Conservation (phyloP, 1,140 invertebrate species). For the Temnothorax longispinosus region DNA sequence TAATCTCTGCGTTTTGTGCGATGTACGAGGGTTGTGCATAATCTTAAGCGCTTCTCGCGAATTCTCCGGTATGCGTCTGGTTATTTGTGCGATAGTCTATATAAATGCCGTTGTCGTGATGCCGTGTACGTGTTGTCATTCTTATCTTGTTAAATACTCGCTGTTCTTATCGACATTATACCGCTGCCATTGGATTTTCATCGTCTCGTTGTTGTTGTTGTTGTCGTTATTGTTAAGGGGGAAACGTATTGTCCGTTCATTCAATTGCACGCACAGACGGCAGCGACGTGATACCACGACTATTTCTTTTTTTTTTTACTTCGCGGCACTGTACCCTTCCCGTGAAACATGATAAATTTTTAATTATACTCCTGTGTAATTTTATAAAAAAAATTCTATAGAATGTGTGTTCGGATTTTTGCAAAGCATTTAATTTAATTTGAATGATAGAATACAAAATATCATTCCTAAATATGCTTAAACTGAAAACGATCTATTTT, state of each 20-base stretch:
- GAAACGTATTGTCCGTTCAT: slow-evolving; percentile 48
- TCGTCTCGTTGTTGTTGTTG: slow-evolving; percentile 57
- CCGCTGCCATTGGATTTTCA: slow-evolving; percentile 62
- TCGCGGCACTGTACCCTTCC: neutral
- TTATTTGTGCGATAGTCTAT: slow-evolving; percentile 50
- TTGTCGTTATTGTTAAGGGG: slow-evolving; percentile 67
- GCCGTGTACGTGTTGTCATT: slow-evolving; percentile 60
- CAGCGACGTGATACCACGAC: slow-evolving; percentile 35
- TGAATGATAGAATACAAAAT: neutral
- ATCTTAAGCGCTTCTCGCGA: slow-evolving; percentile 51
- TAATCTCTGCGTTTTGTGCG: slow-evolving; percentile 51
- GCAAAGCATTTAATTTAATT: neutral
- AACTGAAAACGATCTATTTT: neutral
- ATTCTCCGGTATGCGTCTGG: slow-evolving; percentile 50
- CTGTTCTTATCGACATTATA: slow-evolving; percentile 58
- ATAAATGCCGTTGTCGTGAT: slow-evolving; percentile 53
- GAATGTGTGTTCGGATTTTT: neutral
- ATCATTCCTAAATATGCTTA: neutral
- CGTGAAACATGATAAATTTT: neutral
- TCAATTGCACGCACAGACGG: slow-evolving; percentile 43
- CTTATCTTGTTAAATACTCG: slow-evolving; percentile 59
- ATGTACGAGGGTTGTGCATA: slow-evolving; percentile 54
- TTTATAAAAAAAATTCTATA: neutral
- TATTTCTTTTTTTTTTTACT: neutral
- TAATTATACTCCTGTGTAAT: neutral